These are phyloP conservation scores for Ommatoiulus sabulosus DNA, from an alignment of 2,888 invertebrate genomes.

Conservation along the genomic window DNA sequence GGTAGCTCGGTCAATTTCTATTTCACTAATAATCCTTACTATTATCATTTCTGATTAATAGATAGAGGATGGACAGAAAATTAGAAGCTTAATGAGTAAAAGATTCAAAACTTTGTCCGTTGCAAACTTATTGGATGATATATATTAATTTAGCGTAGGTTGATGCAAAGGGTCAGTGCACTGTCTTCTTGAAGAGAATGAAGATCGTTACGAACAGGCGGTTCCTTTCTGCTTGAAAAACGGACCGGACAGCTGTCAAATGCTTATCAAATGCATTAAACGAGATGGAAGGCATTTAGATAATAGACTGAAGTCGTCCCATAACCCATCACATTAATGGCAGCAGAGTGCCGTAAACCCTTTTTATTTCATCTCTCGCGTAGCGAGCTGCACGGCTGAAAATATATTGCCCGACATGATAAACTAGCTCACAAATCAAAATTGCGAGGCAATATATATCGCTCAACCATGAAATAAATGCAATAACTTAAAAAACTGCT, in stretches of 20 bases:
- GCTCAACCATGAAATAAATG: neutral
- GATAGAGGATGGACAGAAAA: too few species aligned
- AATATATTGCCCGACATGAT: slow-evolving; percentile 2
- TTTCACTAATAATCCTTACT: too few species aligned
- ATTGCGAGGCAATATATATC: neutral
- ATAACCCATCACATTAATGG: slow-evolving; percentile 23
- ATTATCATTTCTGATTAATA: too few species aligned
- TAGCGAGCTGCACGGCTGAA: neutral
- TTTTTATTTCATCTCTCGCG: neutral
- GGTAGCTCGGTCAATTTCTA: too few species aligned
- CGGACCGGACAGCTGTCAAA: slow-evolving; percentile 39
- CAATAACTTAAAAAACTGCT: neutral
- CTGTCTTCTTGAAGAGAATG: neutral
- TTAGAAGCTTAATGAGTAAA: too few species aligned
- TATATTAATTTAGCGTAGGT: too few species aligned
- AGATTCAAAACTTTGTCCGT: too few species aligned
- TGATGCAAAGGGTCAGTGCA: neutral
- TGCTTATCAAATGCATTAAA: slow-evolving; percentile 10
- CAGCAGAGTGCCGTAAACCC: neutral
- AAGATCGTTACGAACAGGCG: neutral
- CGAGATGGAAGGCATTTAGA: slow-evolving; percentile 29
- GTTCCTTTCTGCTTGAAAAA: neutral
- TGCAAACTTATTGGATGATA: too few species aligned
- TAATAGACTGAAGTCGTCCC: neutral
- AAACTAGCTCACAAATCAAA: neutral